Percentiles rank a stretch among this genome's conserved stretches.
Evolutionary conservation across 1,140 invertebrate species (phyloP).

Genomic region (Drosophila ohnishii): DNA sequence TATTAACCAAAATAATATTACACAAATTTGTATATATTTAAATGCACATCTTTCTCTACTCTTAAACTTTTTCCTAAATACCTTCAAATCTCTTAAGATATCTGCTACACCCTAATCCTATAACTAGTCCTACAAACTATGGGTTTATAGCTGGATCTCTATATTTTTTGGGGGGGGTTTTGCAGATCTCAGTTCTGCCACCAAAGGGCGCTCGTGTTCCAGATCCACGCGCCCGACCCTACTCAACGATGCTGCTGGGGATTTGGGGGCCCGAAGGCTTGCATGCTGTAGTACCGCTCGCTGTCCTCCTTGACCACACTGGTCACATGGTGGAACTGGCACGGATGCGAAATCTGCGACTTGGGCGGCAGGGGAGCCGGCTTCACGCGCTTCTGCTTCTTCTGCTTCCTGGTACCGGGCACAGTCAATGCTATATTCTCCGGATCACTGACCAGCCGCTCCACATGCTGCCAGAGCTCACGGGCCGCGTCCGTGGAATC

Average conservation of each 20-base stretch:
- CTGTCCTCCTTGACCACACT: constrained; percentile 89
- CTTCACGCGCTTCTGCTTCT: constrained; percentile 84
- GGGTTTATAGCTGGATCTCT: constrained; percentile 31
- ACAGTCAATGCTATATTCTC: constrained; percentile 91
- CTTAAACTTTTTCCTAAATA: no score
- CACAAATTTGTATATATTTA: neutral
- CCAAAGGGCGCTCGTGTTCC: constrained; percentile 78
- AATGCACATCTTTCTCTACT: neutral
- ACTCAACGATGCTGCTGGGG: constrained; percentile 78
- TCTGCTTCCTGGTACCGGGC: constrained; percentile 86
- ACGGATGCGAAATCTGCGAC: constrained; percentile 92
- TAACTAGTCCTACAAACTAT: constrained; percentile 16
- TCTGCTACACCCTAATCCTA: neutral
- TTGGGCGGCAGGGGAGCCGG: constrained; percentile 88
- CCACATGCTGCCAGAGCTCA: constrained; percentile 88
- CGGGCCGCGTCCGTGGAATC: constrained; percentile 89
- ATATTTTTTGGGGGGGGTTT: neutral
- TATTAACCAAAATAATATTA: neutral
- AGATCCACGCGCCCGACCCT: constrained; percentile 78
- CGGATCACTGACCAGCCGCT: constrained; percentile 89
- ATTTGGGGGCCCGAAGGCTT: constrained; percentile 84
- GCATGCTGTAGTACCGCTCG: constrained; percentile 87
- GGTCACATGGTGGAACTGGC: constrained; percentile 94
- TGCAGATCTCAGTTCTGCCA: constrained; percentile 64
- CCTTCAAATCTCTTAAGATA: neutral